Percentiles rank a stretch among this genome's conserved stretches.
These are phyloP conservation scores for Apocrypta bakeri DNA, from an alignment of 1,140 invertebrate species.

Conservation along the genomic window DNA sequence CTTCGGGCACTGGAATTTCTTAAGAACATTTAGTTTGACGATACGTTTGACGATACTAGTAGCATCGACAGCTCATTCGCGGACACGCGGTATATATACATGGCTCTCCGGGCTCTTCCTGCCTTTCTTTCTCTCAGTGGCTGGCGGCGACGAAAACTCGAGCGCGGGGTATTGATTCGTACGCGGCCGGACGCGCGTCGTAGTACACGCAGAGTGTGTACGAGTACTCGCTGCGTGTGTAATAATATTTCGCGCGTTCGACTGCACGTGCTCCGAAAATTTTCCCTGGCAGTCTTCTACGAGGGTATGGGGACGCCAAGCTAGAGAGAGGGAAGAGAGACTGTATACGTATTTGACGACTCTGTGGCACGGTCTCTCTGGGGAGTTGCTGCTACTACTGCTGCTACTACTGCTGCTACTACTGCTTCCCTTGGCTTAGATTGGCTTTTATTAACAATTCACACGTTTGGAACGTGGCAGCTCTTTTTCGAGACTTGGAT, in stretches of 20 bases:
- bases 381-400: neutral
- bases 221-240: neutral
- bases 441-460: no score
- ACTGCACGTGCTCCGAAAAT: neutral
- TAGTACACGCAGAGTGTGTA: neutral
- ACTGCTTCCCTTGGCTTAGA: neutral
- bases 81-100: neutral
- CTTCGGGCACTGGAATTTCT: no score
- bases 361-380: conserved; percentile 29
- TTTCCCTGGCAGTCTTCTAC: neutral
- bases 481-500: neutral
- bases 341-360: neutral
- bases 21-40: no score
- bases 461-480: neutral
- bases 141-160: conserved; percentile 7
- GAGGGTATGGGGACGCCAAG: neutral
- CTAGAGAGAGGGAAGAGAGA: neutral
- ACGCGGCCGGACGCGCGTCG: neutral
- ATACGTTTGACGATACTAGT: no score
- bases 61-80: no score
- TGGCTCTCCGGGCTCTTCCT: neutral
- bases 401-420: neutral
- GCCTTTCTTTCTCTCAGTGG: neutral
- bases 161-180: conserved; percentile 27
- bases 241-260: neutral